Conservation (phyloP, 1,140 invertebrate species). For the Cydia pomonella region DNA sequence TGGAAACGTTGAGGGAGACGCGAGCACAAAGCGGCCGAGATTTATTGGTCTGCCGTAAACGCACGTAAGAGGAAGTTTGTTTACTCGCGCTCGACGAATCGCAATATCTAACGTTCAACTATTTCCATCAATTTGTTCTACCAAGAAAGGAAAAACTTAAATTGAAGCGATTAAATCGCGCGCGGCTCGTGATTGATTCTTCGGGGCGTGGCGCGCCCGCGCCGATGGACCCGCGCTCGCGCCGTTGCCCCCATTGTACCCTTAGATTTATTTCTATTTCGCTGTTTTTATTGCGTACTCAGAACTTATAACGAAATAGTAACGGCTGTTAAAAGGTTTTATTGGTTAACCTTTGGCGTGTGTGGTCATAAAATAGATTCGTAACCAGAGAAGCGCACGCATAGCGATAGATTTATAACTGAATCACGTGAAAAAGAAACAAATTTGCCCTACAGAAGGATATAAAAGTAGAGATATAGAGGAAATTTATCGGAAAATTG, state of each 20-base stretch:
- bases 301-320: conserved; percentile 80
- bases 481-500: conserved; percentile 76
- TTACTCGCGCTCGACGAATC: conserved; percentile 55
- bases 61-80: conserved; percentile 65
- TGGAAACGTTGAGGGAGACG: conserved; percentile 61
- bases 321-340: conserved; percentile 80
- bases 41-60: conserved; percentile 66
- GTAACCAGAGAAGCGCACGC: conserved; percentile 75
- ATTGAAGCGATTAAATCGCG: conserved; percentile 69
- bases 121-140: conserved; percentile 67
- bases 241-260: conserved; percentile 60
- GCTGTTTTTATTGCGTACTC: conserved; percentile 79
- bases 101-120: conserved; percentile 72
- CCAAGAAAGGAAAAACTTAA: conserved; percentile 72
- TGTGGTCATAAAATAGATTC: conserved; percentile 79
- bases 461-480: conserved; percentile 75
- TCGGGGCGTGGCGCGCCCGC: conserved; percentile 47
- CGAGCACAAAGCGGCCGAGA: conserved; percentile 62
- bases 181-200: conserved; percentile 70
- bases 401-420: conserved; percentile 74
- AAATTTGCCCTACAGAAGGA: conserved; percentile 71
- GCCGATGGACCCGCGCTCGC: conserved; percentile 34
- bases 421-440: conserved; percentile 76
- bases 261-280: conserved; percentile 78
- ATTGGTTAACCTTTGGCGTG: conserved; percentile 79